Evolutionary conservation across 2,113 vertebrate species (phyloP), one percentile per base, ranked within the genome.

Genomic region (Clupea harengus): DNA sequence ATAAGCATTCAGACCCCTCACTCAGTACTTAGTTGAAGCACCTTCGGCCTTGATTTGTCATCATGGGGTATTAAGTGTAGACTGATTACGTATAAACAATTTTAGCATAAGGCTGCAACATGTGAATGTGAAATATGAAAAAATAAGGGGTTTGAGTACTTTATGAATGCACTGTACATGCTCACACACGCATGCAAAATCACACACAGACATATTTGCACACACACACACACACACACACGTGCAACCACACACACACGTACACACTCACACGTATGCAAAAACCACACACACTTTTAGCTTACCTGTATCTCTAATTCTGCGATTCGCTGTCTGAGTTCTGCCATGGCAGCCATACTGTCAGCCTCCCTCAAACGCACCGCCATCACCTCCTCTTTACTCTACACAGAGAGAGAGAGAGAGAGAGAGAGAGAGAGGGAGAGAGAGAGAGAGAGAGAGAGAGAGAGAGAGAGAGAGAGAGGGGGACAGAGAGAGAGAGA

Each of bases 251-350:
- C n/a, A 72, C n/a, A 72, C 64, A 28, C 64, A 72, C 64, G 13
- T 1, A 25, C 64, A 72, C 64, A 72, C 64, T 13, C 64, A 72
- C 64, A 32, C 64, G 13, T 9, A 32, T 11, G 32, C 64, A 54
- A 54, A 54, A 54, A 17, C 39, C 39, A 39, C 52, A 32, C 64
- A 72, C 25, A 32, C 64, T 28, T 25, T 11, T 13, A 72, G 8
- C 7, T n/a, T 22, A 98, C 97, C 97, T 98, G 97, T 89, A 98
- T 97, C 93, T 98, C 97, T n/a, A 99, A 95, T 57, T 99, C 97
- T 0, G 97, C 96, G 0, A 98, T 95, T 88, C 94, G 95, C 93
- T 99, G 97, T 80, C 97, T 92, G 93, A 99, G 96, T 90, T 99
- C 97, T 7, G 97, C 97, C 92, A 97, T 93, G 0, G 95, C 95